phyloP scores from a whole-genome alignment of 2,797 vertebrate species.

The Sphenodon punctatus region DNA sequence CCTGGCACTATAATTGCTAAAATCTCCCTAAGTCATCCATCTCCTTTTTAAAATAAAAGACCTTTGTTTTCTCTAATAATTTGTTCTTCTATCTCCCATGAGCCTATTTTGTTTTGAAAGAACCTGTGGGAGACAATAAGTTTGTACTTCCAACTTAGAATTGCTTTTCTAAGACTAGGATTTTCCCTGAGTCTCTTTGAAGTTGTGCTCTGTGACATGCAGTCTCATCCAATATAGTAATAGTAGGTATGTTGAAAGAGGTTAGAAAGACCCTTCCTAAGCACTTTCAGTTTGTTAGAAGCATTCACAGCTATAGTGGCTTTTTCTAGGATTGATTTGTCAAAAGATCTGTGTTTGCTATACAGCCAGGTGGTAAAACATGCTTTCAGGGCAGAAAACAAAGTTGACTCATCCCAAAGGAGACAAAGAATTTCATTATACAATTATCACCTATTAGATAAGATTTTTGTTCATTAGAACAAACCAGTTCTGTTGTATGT shows the following conservation, averaged over 20 bases:
- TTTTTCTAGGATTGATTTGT: background rate
- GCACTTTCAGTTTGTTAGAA: background rate
- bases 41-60: too few species aligned
- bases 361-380: background rate
- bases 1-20: background rate
- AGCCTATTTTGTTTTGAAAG: background rate
- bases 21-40: background rate
- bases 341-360: rapidly evolving
- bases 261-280: background rate
- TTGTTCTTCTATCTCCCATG: background rate
- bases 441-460: background rate
- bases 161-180: background rate
- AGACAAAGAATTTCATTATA: too few species aligned
- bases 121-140: background rate
- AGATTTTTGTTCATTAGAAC: background rate
- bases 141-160: background rate
- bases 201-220: background rate
- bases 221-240: background rate
- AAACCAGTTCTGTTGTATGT: background rate
- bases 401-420: too few species aligned
- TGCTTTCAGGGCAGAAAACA: background rate
- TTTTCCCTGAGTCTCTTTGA: background rate
- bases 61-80: too few species aligned
- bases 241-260: background rate
- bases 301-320: background rate